Evolutionary conservation across 1,140 invertebrate genomes (phyloP).

Genomic region (Eufriesea mexicana): DNA sequence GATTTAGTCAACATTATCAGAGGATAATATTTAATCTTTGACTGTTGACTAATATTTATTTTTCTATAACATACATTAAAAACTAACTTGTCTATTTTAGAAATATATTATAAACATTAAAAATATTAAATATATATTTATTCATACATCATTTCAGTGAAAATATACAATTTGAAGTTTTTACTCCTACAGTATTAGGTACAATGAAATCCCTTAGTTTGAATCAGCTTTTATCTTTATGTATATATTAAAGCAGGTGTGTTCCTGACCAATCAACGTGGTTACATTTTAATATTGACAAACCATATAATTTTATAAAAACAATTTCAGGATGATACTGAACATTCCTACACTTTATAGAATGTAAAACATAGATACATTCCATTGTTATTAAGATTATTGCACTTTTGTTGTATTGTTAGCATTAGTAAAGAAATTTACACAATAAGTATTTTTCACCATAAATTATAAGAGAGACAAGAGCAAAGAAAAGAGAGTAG

Average conservation of each 20-base stretch:
- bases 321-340: constrained; percentile 72
- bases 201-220: constrained; percentile 67
- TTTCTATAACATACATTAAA: not conserved
- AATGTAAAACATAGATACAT: constrained; percentile 74
- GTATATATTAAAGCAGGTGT: constrained; percentile 75
- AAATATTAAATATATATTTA: constrained; percentile 26
- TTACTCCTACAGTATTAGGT: constrained; percentile 15
- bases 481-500: not conserved
- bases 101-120: not conserved
- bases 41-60: not conserved
- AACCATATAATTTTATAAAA: constrained; percentile 62
- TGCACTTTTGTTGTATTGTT: constrained; percentile 68
- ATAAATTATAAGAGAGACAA: constrained; percentile 56
- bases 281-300: constrained; percentile 76
- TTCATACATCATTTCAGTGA: not conserved
- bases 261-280: constrained; percentile 80
- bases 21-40: not conserved
- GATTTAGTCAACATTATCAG: constrained; percentile 20
- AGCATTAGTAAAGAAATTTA: constrained; percentile 67
- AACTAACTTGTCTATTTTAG: not conserved
- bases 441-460: constrained; percentile 71
- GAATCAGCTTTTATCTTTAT: constrained; percentile 68
- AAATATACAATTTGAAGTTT: not conserved
- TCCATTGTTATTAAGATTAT: constrained; percentile 75
- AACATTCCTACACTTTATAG: constrained; percentile 77